Percentiles rank a stretch among this genome's conserved stretches.
Evolutionary conservation across 2,888 invertebrate species (phyloP).

Genomic region (Keiferia lycopersicella): DNA sequence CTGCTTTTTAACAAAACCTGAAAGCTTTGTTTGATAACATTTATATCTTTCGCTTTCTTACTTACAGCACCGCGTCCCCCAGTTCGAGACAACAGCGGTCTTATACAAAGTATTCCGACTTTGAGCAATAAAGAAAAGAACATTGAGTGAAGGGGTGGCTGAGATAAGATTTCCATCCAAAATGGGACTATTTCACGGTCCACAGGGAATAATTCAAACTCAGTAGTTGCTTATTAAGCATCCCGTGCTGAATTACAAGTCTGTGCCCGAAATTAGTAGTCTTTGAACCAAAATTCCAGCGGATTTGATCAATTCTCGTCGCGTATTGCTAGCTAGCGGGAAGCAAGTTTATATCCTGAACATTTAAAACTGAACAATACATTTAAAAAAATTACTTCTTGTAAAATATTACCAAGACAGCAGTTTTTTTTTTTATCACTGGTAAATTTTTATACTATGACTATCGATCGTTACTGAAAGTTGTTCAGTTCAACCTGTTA

Average conservation of each 20-base stretch:
- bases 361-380: too few species aligned
- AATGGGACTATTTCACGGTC: constrained; percentile 42
- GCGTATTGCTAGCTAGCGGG: neutral
- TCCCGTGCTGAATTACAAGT: constrained; percentile 18
- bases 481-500: too few species aligned
- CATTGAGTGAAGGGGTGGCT: constrained; percentile 60
- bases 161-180: constrained; percentile 59
- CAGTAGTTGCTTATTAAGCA: constrained; percentile 22
- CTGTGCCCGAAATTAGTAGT: constrained; percentile 17
- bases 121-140: constrained; percentile 64
- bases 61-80: constrained; percentile 38
- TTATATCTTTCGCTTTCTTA: constrained; percentile 19
- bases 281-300: constrained; percentile 17
- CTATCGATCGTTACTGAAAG: too few species aligned
- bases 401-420: too few species aligned
- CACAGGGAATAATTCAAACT: constrained; percentile 23
- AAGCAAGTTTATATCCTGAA: neutral
- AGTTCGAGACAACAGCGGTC: constrained; percentile 57
- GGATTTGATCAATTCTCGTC: constrained; percentile 16
- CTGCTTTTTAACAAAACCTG: constrained; percentile 9
- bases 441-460: too few species aligned
- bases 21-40: constrained; percentile 9
- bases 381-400: too few species aligned
- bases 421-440: too few species aligned
- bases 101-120: constrained; percentile 61